Base-by-base conservation (phyloP, 2,797 vertebrate genomes). In the Pelobates cultripes region DNA sequence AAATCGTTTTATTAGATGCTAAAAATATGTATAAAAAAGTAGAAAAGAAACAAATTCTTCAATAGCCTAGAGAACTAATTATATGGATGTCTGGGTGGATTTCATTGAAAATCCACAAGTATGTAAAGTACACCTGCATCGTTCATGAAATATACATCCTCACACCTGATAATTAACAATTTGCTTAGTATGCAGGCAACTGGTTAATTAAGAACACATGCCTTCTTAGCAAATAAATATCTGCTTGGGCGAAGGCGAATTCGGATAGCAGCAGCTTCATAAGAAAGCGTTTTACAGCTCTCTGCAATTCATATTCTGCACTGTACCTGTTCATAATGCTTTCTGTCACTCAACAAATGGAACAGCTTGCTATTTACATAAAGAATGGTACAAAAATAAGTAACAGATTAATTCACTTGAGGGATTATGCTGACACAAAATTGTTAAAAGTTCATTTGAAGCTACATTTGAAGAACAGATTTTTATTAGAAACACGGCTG, bases 91-190 rank as follows among this genome's bases (percentile, higher is more conserved):
- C 70, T 66, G 45, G 17, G 57, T 51, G 47, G 57, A 53, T 55
- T 73, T 66, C 53, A 17, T 57, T 15, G 55, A 14, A n/a, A 75
- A 75, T 70, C 73, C 64, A 63, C 55, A 17, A 70, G 43, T 81
- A 15, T 69, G 45, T 14, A 17, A 15, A 3, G 44, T 42, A 82
- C 68, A 88, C 86, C 86, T 90, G 85, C 80, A 84, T 81, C 17
- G 28, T 47, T 82, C 79, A 82, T 51, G 47, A 51, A 5, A 86
- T 86, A 88, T 85, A 83, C 79, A 86, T 77, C 84, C 87, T 71
- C 75, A 87, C 77, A 90, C 68, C 84, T 91, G 85, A 84, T 91
- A 86, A 89, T 89, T 91, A 89, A 88, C 79, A 86, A 83, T 88
- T 78, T 70, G 44, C 77, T 64, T 78, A 78, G 68, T 61, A 83